Conservation (phyloP, 1,140 invertebrate species). For the Pogonognathellus flavescens region DNA sequence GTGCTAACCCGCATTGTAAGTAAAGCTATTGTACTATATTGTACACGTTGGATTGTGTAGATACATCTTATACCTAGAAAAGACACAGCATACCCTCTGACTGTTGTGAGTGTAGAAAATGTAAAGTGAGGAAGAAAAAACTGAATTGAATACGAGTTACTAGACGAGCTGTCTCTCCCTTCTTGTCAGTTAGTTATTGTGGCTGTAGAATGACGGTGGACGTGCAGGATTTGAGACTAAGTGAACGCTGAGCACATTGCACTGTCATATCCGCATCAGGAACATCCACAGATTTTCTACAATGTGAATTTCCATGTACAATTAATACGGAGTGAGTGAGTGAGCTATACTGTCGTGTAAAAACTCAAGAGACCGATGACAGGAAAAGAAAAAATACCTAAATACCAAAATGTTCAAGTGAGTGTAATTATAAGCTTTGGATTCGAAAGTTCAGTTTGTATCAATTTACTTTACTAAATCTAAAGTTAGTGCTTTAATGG, state of each 20-base stretch:
- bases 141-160: constrained; percentile 11
- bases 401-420: background rate
- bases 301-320: background rate
- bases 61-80: too few relatives aligned
- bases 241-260: constrained; percentile 16
- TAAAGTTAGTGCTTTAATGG: too few relatives aligned
- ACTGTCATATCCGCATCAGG: constrained; percentile 22
- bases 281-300: background rate
- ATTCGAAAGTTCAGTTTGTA: background rate
- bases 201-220: constrained; percentile 26
- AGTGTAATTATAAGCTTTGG: background rate
- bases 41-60: background rate
- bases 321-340: background rate
- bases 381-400: constrained; percentile 17
- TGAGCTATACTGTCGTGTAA: constrained; percentile 3
- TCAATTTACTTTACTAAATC: too few relatives aligned
- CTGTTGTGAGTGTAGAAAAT: background rate
- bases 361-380: background rate
- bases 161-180: constrained; percentile 34
- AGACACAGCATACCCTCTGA: too few relatives aligned
- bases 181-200: constrained; percentile 24
- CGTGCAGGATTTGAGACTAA: background rate
- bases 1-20: background rate
- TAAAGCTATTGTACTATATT: background rate
- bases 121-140: constrained; percentile 1